Evolutionary conservation across 2,888 invertebrate species (phyloP).

Genomic region (Neria commutata): DNA sequence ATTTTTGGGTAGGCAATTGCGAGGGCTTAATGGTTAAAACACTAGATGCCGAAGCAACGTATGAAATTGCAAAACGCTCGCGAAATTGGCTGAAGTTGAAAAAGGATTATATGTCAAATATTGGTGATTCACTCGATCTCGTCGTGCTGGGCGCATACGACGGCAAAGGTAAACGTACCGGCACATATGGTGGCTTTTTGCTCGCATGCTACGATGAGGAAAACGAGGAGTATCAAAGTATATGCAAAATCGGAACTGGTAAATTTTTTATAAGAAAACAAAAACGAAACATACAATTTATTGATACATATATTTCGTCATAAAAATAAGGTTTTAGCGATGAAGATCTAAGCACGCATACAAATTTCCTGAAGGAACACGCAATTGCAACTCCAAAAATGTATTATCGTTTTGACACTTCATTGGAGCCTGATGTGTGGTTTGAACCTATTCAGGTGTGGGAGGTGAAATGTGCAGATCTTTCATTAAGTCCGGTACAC

Average conservation of each 20-base stretch:
- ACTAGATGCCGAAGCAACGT: slow-evolving; percentile 81
- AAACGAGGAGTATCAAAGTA: slow-evolving; percentile 89
- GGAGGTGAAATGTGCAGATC: slow-evolving; percentile 97
- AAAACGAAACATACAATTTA: neutral
- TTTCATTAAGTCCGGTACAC: slow-evolving; percentile 94
- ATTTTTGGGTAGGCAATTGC: slow-evolving; percentile 74
- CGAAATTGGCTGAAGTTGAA: slow-evolving; percentile 95
- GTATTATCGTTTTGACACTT: slow-evolving; percentile 80
- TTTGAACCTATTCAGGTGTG: slow-evolving; percentile 86
- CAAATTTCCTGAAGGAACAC: slow-evolving; percentile 76
- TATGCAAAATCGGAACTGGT: slow-evolving; percentile 78
- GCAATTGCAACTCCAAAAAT: slow-evolving; percentile 76
- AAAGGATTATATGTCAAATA: slow-evolving; percentile 96
- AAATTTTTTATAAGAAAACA: no score
- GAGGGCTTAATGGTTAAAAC: slow-evolving; percentile 99
- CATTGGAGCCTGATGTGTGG: slow-evolving; percentile 86
- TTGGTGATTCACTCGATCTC: slow-evolving; percentile 94
- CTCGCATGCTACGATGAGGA: slow-evolving; percentile 91
- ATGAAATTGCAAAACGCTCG: slow-evolving; percentile 96
- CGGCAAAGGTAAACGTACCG: slow-evolving; percentile 92
- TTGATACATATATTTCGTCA: neutral
- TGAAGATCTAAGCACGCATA: slow-evolving; percentile 80
- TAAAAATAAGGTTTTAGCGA: slow-evolving; percentile 91
- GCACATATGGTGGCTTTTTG: slow-evolving; percentile 92
- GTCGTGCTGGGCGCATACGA: slow-evolving; percentile 94